A percentile compares a stretch with the other conserved stretches of the same genome.
Evolutionary conservation across 1,140 invertebrate species (phyloP).

Genomic region (Caenorhabditis inopinata): DNA sequence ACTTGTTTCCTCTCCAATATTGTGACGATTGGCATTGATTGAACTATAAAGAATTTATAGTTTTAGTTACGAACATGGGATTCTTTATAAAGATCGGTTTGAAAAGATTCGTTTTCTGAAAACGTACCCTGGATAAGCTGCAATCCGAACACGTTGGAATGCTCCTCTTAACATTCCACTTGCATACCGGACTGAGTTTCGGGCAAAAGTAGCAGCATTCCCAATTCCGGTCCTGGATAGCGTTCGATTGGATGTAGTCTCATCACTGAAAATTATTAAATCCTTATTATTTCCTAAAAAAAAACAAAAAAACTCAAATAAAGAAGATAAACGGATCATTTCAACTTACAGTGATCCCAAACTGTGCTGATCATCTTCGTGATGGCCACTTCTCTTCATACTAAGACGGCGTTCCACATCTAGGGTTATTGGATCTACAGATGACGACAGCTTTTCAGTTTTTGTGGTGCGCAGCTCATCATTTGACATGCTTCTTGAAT

Average conservation of each 20-base stretch:
- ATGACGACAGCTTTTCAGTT: neutral
- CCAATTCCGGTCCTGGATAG: constrained; percentile 14
- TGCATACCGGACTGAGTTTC: constrained; percentile 13
- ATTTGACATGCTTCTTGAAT: constrained; percentile 4
- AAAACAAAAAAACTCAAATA: too few species aligned
- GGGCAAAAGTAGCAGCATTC: neutral
- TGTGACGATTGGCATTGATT: neutral
- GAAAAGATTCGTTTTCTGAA: neutral
- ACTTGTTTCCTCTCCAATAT: constrained; percentile 14
- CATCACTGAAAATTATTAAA: constrained; percentile 24
- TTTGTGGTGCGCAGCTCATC: neutral
- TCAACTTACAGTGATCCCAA: neutral
- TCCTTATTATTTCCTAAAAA: neutral
- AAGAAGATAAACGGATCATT: too few species aligned
- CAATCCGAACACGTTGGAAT: constrained; percentile 2
- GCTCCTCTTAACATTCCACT: constrained; percentile 28
- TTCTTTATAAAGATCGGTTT: neutral
- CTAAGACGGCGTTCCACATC: constrained; percentile 38
- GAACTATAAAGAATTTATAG: neutral
- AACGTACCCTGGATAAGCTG: neutral
- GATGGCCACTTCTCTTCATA: constrained; percentile 36
- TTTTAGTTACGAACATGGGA: neutral
- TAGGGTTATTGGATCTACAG: constrained; percentile 30
- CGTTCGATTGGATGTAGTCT: neutral
- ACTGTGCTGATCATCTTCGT: neutral